These are phyloP conservation scores for Trichonephila inaurata DNA, from an alignment of 1,140 invertebrate species.

Conservation along the genomic window DNA sequence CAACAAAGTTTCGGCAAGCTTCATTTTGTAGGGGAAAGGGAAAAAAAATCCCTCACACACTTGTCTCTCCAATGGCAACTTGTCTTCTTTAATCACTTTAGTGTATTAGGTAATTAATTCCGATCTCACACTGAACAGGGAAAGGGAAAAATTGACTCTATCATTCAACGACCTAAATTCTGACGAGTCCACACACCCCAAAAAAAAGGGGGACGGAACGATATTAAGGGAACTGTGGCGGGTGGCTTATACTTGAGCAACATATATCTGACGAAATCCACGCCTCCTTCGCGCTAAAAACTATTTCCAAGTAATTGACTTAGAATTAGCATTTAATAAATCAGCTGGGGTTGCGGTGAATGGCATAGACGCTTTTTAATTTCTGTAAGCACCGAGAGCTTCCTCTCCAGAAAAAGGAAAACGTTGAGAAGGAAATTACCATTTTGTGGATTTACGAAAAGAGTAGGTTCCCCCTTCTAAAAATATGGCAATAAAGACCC, in stretches of 20 bases:
- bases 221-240: slow-evolving; percentile 41
- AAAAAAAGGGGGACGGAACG: background rate
- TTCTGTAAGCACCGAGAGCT: background rate
- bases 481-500: slow-evolving; percentile 49
- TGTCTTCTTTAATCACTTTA: slow-evolving; percentile 40
- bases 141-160: slow-evolving; percentile 23
- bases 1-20: background rate
- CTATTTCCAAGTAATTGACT: slow-evolving; percentile 64
- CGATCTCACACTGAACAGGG: background rate
- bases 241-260: background rate
- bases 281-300: slow-evolving; percentile 17
- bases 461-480: background rate
- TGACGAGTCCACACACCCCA: background rate
- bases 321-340: slow-evolving; percentile 61
- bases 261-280: background rate
- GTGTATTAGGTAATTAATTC: slow-evolving; percentile 55
- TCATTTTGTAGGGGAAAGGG: background rate
- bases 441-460: slow-evolving; percentile 13
- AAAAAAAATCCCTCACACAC: background rate
- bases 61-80: background rate
- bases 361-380: background rate
- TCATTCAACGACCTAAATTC: background rate
- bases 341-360: slow-evolving; percentile 2
- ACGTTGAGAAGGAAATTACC: slow-evolving; percentile 12
- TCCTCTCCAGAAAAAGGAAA: background rate